Evolutionary conservation across 2,888 invertebrate species (phyloP).

Genomic region (Rhodophaea formosa): DNA sequence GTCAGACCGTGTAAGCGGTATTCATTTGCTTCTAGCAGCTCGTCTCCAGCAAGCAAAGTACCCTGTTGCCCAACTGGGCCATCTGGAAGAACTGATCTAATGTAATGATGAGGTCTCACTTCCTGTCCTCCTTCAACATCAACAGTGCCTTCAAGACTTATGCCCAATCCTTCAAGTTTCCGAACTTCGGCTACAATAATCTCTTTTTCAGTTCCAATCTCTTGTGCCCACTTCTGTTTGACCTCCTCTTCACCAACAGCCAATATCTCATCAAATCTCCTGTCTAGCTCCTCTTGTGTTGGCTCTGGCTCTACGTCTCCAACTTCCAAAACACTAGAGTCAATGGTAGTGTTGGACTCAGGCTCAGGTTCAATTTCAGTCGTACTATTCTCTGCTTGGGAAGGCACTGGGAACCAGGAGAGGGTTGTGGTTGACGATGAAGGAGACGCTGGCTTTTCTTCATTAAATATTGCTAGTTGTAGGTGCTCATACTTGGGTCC

Average conservation of each 20-base stretch:
- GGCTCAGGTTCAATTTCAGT: conserved; percentile 88
- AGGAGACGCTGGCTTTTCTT: conserved; percentile 81
- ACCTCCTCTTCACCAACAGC: conserved; percentile 82
- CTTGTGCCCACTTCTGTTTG: conserved; percentile 88
- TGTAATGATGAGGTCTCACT: conserved; percentile 98
- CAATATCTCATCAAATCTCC: conserved; percentile 81
- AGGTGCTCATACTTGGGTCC: conserved; percentile 96
- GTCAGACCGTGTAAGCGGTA: conserved; percentile 94
- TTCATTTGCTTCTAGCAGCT: conserved; percentile 97
- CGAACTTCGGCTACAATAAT: conserved; percentile 95
- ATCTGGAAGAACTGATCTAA: conserved; percentile 96
- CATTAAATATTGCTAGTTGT: conserved; percentile 90
- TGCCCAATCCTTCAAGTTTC: conserved; percentile 96
- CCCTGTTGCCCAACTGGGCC: conserved; percentile 98
- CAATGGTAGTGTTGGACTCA: conserved; percentile 90
- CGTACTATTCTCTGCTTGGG: conserved; percentile 81
- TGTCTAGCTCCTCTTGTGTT: conserved; percentile 72
- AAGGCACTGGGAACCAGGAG: conserved; percentile 91
- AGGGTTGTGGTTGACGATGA: conserved; percentile 91
- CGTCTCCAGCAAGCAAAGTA: conserved; percentile 95
- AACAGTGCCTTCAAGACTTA: conserved; percentile 98
- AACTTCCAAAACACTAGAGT: conserved; percentile 85
- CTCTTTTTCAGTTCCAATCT: conserved; percentile 91
- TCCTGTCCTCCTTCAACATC: conserved; percentile 98
- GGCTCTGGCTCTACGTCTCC: conserved; percentile 77